Conservation (phyloP, 2,113 vertebrate species). For the Brachyistius frenatus region DNA sequence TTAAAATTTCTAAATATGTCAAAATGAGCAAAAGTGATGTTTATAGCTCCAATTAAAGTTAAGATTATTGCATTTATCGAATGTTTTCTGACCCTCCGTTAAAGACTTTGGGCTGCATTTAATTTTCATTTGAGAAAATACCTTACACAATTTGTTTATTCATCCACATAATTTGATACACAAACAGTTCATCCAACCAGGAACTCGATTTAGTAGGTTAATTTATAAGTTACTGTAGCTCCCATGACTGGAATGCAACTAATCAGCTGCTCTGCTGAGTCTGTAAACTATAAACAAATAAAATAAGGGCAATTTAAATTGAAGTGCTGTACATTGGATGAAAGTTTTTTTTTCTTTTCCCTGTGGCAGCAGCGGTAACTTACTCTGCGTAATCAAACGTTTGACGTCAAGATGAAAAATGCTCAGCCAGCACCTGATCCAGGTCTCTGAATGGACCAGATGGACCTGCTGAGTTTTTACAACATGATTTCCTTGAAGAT, state of each 20-base stretch:
- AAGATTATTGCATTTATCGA: neutral
- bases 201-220: conserved; percentile 27
- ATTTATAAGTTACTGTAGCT: conserved; percentile 29
- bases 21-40: neutral
- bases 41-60: neutral
- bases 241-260: conserved; percentile 42
- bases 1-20: neutral
- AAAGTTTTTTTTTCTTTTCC: conserved; percentile 7
- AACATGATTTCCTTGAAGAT: conserved; percentile 14
- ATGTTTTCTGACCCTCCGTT: neutral
- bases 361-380: conserved; percentile 6
- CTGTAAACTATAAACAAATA: conserved; percentile 38
- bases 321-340: neutral
- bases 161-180: conserved; percentile 23
- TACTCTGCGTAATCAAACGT: conserved; percentile 41
- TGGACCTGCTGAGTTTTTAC: conserved; percentile 64
- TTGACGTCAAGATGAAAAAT: conserved; percentile 58
- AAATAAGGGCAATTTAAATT: conserved; percentile 45
- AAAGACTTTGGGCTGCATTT: neutral
- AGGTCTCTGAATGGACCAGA: conserved; percentile 46
- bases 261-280: conserved; percentile 59
- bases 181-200: conserved; percentile 16
- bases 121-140: conserved; percentile 3
- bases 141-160: conserved; percentile 26
- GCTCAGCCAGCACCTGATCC: conserved; percentile 38